Conservation (phyloP, 2,888 invertebrate genomes). For the Ceramica pisi region DNA sequence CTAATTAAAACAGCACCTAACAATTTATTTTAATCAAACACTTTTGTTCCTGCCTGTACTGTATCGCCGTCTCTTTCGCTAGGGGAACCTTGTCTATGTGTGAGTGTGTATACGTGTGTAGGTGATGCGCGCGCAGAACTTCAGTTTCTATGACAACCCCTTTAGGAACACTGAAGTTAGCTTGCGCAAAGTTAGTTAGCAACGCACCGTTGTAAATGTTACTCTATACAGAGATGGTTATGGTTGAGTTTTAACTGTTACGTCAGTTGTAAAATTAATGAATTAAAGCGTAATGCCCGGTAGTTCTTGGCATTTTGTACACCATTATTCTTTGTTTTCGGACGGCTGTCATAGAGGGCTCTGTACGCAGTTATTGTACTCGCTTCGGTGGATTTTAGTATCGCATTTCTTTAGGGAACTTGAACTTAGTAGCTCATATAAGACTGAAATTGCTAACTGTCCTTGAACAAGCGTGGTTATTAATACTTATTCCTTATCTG, state of each 20-base stretch:
- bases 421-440: neutral
- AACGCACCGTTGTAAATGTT: slow-evolving; percentile 30
- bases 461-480: too few relatives aligned
- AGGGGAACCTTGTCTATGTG: slow-evolving; percentile 75
- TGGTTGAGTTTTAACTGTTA: slow-evolving; percentile 59
- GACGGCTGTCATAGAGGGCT: slow-evolving; percentile 73
- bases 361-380: slow-evolving; percentile 36
- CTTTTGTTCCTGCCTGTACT: slow-evolving; percentile 75
- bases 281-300: slow-evolving; percentile 87
- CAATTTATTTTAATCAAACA: slow-evolving; percentile 45
- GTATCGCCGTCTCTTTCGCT: slow-evolving; percentile 76
- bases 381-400: slow-evolving; percentile 4
- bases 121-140: slow-evolving; percentile 88
- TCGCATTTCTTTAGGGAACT: neutral
- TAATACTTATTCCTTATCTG: neutral
- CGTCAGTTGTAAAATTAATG: slow-evolving; percentile 86
- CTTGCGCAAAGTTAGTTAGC: slow-evolving; percentile 79
- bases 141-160: slow-evolving; percentile 91
- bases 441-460: too few relatives aligned
- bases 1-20: slow-evolving; percentile 50
- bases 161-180: slow-evolving; percentile 86
- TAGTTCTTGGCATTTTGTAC: slow-evolving; percentile 85
- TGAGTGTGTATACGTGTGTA: slow-evolving; percentile 75
- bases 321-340: slow-evolving; percentile 84
- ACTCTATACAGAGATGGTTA: slow-evolving; percentile 45